These are phyloP conservation scores for Manduca sexta DNA, from an alignment of 1,140 invertebrate species.

Conservation along the genomic window DNA sequence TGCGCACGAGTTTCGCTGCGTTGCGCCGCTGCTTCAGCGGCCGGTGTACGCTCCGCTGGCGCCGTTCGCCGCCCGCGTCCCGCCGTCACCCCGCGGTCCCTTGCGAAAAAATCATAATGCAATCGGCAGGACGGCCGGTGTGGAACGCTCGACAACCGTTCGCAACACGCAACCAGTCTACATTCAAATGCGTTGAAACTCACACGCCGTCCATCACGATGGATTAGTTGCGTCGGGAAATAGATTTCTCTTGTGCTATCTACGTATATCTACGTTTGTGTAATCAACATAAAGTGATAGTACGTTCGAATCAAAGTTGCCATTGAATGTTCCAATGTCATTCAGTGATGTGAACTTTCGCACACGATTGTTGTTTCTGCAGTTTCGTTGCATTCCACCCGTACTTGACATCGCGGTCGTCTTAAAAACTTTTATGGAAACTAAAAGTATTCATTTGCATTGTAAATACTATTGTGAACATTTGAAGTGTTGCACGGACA, in stretches of 20 bases:
- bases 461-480: neutral
- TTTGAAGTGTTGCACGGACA: too few species aligned
- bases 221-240: constrained; percentile 61
- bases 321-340: constrained; percentile 44
- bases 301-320: constrained; percentile 42
- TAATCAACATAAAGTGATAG: constrained; percentile 29
- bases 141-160: constrained; percentile 61
- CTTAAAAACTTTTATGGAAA: neutral
- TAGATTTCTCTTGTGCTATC: constrained; percentile 51
- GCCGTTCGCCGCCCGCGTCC: constrained; percentile 44
- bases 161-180: constrained; percentile 66
- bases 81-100: constrained; percentile 53
- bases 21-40: constrained; percentile 48
- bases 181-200: constrained; percentile 67
- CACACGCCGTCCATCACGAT: constrained; percentile 68
- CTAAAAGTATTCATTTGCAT: neutral
- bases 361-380: constrained; percentile 12
- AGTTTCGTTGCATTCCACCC: neutral
- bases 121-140: constrained; percentile 68
- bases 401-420: neutral
- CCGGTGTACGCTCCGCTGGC: constrained; percentile 61
- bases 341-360: constrained; percentile 61
- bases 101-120: constrained; percentile 73
- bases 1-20: constrained; percentile 40
- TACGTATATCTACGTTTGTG: constrained; percentile 33